Base-by-base conservation (phyloP, 1,140 invertebrate genomes). In the Aethina tumida region DNA sequence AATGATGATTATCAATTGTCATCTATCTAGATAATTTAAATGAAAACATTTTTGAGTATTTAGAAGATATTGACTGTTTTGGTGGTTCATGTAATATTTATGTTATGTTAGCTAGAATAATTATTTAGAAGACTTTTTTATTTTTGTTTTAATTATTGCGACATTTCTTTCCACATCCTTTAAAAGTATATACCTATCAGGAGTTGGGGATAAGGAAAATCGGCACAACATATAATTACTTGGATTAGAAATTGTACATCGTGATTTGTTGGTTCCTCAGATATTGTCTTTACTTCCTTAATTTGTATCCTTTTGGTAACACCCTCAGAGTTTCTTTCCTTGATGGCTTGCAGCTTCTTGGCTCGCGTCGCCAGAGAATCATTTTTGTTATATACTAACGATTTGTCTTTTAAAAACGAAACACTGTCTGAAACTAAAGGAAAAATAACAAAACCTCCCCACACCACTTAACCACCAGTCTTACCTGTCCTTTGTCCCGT, bases 211-310 rank as follows among this genome's bases (percentile, higher is more conserved):
- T 30, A n/a, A 30, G 12, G 12, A 30, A 30, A 30, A 30, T 14
- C 13, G 28, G 28, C 14, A 12, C 28, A 30, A 30, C 16, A 30
- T 30, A 12, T 12, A 15, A 53, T 58, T 52, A 70, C 69, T 62
- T 70, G 63, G 41, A 73, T 62, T 37, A 69, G 65, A 52, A 73
- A 73, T 50, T 70, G 67, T 30, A 73, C 70, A 60, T 74, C 70
- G 17, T 69, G 52, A 45, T 63, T 64, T 27, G 55, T 53, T 33
- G 57, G 48, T 43, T 62, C 56, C 25, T 63, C 56, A 21, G 49
- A 50, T 8, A 59, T 45, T 26, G 51, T 43, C 43, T 60, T 58
- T 13, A 63, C 43, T 49, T 62, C 56, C 48, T 62, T 60, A 28
- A 55, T 43, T 45, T 60, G 55, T 9, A 55, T 55, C 26, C 56